Percentiles rank a stretch among this genome's conserved stretches.
phyloP scores from a whole-genome alignment of 2,888 invertebrate genomes.

The Scaptomyza reducta region DNA sequence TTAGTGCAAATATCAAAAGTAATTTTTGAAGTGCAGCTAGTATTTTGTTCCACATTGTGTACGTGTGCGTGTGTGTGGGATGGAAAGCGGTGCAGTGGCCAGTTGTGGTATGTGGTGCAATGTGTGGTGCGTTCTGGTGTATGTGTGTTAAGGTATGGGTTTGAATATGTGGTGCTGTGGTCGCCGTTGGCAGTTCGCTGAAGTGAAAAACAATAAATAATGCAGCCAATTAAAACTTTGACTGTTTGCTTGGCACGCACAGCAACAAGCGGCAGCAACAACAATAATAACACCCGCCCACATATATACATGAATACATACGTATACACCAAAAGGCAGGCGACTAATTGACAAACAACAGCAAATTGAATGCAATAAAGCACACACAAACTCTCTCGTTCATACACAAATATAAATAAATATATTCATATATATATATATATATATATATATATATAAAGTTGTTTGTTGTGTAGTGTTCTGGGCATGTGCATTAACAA shows the following conservation, averaged over 20 bases:
- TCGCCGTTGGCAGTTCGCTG: constrained; percentile 64
- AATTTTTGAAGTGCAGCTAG: constrained; percentile 50
- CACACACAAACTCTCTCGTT: constrained; percentile 46
- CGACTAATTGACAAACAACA: constrained; percentile 77
- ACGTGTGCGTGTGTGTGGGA: neutral
- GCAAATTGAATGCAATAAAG: constrained; percentile 78
- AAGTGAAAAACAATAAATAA: constrained; percentile 80
- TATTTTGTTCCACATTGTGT: constrained; percentile 5
- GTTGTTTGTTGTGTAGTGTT: constrained; percentile 44
- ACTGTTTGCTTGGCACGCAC: constrained; percentile 67
- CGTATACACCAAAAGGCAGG: constrained; percentile 35
- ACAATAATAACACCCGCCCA: constrained; percentile 10
- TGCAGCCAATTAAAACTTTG: constrained; percentile 79
- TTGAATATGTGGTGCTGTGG: constrained; percentile 44
- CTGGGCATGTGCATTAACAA: constrained; percentile 71
- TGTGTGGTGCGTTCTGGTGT: neutral
- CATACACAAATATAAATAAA: constrained; percentile 7
- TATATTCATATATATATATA: neutral
- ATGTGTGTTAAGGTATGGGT: constrained; percentile 11
- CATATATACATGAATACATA: neutral
- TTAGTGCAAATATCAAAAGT: constrained; percentile 64
- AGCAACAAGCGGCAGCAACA: constrained; percentile 35
- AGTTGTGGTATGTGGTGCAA: neutral
- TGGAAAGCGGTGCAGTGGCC: neutral
- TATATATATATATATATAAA: neutral